Conservation (phyloP, 2,113 vertebrate species). For the Lepus americanus region DNA sequence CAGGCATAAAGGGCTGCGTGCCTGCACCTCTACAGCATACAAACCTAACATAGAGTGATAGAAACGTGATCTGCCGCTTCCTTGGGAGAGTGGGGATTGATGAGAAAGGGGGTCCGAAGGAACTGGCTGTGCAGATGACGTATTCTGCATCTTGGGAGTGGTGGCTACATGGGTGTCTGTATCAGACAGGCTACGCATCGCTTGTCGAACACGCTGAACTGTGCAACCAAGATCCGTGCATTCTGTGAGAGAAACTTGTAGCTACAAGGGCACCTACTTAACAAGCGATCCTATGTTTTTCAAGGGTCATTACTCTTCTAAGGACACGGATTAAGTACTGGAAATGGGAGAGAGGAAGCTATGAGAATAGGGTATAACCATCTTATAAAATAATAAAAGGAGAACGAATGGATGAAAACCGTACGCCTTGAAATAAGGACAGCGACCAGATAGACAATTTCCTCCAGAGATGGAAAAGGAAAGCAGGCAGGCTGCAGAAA, state of each 20-base stretch:
- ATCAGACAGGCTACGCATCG: too few relatives aligned
- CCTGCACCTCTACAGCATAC: background rate
- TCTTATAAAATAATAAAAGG: background rate
- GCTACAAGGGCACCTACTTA: background rate
- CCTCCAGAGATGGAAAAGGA: background rate
- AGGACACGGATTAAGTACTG: background rate
- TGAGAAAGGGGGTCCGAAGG: background rate
- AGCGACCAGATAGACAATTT: background rate
- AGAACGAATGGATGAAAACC: background rate
- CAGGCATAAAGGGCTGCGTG: background rate
- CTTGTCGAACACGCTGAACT: background rate
- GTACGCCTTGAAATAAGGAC: background rate
- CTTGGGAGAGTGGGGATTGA: background rate
- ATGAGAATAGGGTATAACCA: background rate
- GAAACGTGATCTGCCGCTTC: background rate
- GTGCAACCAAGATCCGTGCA: background rate
- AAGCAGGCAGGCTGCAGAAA: background rate
- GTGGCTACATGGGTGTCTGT: too few relatives aligned
- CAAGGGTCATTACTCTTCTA: background rate
- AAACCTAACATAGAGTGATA: background rate
- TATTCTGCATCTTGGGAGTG: background rate
- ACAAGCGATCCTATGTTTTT: background rate
- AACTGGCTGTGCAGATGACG: background rate
- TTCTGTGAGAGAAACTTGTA: background rate
- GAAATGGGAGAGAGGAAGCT: background rate